phyloP scores from a whole-genome alignment of 2,797 vertebrate species.

The Lagodon rhomboides region DNA sequence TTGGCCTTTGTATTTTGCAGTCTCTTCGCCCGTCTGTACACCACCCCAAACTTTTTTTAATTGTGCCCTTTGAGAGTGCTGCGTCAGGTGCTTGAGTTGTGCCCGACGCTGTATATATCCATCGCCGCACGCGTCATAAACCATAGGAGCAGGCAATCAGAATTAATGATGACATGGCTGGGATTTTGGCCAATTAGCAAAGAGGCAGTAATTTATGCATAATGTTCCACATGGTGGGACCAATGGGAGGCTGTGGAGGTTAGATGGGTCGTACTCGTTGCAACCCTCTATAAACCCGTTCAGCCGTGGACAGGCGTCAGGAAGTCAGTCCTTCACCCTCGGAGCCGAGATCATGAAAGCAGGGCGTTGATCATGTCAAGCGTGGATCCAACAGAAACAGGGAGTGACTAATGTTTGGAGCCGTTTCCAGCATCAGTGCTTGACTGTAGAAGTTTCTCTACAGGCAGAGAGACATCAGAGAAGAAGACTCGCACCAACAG shows the following conservation, averaged over 20 bases:
- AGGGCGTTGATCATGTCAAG: conserved; percentile 6
- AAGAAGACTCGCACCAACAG: neutral
- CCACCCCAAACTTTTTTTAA: conserved; percentile 51
- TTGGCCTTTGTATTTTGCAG: conserved; percentile 29
- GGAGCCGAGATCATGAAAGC: conserved; percentile 19
- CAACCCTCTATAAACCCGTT: conserved; percentile 43
- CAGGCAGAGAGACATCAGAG: neutral
- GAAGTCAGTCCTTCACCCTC: conserved; percentile 9
- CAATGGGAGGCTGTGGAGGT: conserved; percentile 53
- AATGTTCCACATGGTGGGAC: conserved; percentile 56
- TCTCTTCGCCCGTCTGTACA: conserved; percentile 12
- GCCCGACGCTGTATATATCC: conserved; percentile 41
- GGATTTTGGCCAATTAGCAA: conserved; percentile 72
- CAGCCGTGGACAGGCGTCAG: conserved; percentile 20
- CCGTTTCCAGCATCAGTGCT: neutral
- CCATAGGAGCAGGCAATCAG: conserved; percentile 57
- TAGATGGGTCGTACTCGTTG: conserved; percentile 39
- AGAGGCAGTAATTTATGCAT: conserved; percentile 62
- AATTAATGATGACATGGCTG: conserved; percentile 66
- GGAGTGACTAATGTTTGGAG: neutral
- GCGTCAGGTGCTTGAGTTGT: conserved; percentile 54
- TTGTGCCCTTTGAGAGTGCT: conserved; percentile 67
- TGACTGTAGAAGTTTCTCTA: neutral
- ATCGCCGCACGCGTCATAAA: conserved; percentile 61
- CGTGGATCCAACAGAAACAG: conserved; percentile 20